Evolutionary conservation across 1,140 invertebrate species (phyloP), one percentile per base, ranked within the genome.

Genomic region (Amphibalanus amphitrite): DNA sequence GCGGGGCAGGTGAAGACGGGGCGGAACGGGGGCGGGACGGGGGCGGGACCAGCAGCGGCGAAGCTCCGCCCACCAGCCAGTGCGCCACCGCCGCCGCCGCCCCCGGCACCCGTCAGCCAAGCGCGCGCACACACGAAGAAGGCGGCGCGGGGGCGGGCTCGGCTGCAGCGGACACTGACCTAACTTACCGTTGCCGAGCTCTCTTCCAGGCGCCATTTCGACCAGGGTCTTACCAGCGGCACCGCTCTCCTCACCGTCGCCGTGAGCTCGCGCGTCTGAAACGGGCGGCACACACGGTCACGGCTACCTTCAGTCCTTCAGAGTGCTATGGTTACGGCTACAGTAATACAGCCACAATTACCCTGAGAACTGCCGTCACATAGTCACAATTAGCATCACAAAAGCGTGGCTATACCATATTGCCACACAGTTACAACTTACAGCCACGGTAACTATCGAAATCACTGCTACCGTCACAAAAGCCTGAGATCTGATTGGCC

Each of bases 151-250:
- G 10, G 10, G 13, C 47, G 17, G 47, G 1, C 13, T 3, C 47
- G 10, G 10, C 47, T 59, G 13, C 47, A 23, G 10, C 47, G 47
- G 47, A 59, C 47, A 59, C 47, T 59, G 47, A 59, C 47, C 47
- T 59, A 59, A 59, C 47, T 59, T 59, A 59, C 47, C 47, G 47
- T 73, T 72, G 15, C 28, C 26, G 28, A 73, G 59, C 38, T 73
- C 26, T 13, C 70, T 74, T 28, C 74, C 82, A 17, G 85, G 83
- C 75, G 88, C 88, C 80, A 93, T 93, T 79, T 91, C 92, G 76
- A 91, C 89, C 79, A 89, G 90, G 72, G 92, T 85, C 73, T 92
- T 86, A 33, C 90, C 89, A 81, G 93, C 91, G 70, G 88, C 89
- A 73, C 92, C 83, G 75, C 89, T 86, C 78, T 89, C 87, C 80